Percentiles rank a stretch among this genome's conserved stretches.
Evolutionary conservation across 2,113 vertebrate species (phyloP).

Genomic region (Meleagris gallopavo): DNA sequence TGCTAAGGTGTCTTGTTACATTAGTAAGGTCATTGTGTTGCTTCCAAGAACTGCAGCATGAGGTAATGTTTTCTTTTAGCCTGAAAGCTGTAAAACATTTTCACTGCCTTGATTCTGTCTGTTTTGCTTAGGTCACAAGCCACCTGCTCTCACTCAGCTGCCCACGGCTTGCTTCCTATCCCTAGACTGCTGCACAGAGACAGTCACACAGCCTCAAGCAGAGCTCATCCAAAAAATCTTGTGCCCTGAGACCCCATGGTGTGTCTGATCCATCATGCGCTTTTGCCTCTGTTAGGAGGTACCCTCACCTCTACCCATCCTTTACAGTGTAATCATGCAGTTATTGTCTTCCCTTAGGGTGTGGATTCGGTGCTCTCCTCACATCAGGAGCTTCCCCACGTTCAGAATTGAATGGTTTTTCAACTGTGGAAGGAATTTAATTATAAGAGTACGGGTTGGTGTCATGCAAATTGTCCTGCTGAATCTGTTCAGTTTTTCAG

Average conservation of each 20-base stretch:
- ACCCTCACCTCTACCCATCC: background rate
- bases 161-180: background rate
- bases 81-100: background rate
- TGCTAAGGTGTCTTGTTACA: background rate
- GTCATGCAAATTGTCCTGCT: background rate
- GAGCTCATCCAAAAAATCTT: background rate
- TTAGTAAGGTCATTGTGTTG: background rate
- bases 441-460: background rate
- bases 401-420: background rate
- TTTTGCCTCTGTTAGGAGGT: background rate
- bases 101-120: background rate
- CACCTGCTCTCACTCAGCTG: background rate
- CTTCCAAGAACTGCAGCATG: background rate
- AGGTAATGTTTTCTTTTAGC: background rate
- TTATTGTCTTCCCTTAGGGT: background rate
- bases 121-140: background rate
- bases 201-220: background rate
- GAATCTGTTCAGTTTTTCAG: background rate
- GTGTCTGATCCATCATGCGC: background rate
- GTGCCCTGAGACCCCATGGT: background rate
- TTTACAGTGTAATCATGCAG: background rate
- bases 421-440: background rate
- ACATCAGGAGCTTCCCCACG: background rate
- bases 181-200: background rate
- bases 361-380: background rate